Evolutionary conservation across 2,113 vertebrate species (phyloP).

Genomic region (Jacana jacana): DNA sequence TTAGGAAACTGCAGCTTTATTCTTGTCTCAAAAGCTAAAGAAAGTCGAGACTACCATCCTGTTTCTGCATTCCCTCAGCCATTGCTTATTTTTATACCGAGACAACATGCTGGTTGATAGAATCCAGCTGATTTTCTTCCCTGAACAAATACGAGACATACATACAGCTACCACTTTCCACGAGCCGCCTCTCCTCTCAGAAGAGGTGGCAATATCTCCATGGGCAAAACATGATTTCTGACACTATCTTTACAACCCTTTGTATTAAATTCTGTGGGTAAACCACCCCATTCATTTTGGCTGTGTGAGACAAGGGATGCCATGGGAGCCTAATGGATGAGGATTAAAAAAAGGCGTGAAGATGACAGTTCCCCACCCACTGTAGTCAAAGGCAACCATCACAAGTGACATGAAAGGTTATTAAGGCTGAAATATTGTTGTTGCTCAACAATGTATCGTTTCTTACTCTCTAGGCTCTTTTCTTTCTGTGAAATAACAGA

Average conservation of each 20-base stretch:
- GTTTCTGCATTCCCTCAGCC: background rate
- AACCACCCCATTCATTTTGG: background rate
- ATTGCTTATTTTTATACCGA: background rate
- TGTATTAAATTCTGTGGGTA: background rate
- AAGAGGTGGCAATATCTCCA: background rate
- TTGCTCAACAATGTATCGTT: background rate
- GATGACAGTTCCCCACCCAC: background rate
- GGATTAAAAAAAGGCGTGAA: background rate
- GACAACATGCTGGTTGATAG: background rate
- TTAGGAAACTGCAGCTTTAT: conserved; percentile 25
- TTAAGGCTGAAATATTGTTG: background rate
- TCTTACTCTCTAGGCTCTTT: background rate
- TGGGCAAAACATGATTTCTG: background rate
- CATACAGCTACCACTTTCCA: background rate
- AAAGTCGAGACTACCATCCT: background rate
- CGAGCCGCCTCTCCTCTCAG: background rate
- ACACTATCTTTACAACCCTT: background rate
- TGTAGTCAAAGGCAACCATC: background rate
- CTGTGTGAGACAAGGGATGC: background rate
- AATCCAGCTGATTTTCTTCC: conserved; percentile 9
- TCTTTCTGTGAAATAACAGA: background rate
- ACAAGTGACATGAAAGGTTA: background rate
- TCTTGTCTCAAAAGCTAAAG: conserved; percentile 9
- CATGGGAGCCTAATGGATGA: background rate
- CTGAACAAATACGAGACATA: background rate